Percentiles rank a stretch among this genome's conserved stretches.
Conservation (phyloP, 2,797 vertebrate genomes). For the Argentina silus region DNA sequence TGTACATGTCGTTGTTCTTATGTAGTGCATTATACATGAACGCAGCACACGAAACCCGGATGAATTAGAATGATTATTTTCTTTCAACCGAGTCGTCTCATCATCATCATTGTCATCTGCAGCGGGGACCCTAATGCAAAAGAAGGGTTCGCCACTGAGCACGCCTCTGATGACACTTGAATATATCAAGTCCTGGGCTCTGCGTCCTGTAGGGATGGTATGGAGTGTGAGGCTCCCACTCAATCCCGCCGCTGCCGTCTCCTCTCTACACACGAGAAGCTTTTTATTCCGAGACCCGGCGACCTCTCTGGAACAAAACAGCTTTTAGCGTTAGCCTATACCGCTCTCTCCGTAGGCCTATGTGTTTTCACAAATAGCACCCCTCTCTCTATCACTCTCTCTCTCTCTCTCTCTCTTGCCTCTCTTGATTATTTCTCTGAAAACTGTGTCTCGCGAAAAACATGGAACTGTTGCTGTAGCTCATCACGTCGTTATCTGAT, state of each 20-base stretch:
- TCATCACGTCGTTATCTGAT: constrained; percentile 71
- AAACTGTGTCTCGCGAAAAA: constrained; percentile 53
- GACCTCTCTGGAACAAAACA: constrained; percentile 76
- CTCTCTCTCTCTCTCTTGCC: background rate
- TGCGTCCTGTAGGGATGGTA: constrained; percentile 62
- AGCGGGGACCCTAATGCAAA: background rate
- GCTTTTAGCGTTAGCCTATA: constrained; percentile 68
- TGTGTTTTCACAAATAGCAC: constrained; percentile 5
- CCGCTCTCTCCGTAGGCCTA: constrained; percentile 35
- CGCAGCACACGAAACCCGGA: no score
- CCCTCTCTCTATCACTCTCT: background rate
- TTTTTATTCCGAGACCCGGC: constrained; percentile 74
- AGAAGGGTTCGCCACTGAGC: background rate
- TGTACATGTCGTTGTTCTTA: no score
- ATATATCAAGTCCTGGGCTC: constrained; percentile 65
- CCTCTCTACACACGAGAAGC: constrained; percentile 51
- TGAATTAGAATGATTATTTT: constrained; percentile 32
- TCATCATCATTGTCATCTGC: constrained; percentile 36
- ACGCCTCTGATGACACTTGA: constrained; percentile 43
- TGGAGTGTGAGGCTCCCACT: constrained; percentile 69
- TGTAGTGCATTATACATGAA: no score
- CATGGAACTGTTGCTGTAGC: constrained; percentile 52
- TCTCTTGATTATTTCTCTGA: constrained; percentile 33
- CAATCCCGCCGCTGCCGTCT: constrained; percentile 56
- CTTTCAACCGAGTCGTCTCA: no score